Evolutionary conservation across 2,113 vertebrate species (phyloP).

Genomic region (Pipa parva): DNA sequence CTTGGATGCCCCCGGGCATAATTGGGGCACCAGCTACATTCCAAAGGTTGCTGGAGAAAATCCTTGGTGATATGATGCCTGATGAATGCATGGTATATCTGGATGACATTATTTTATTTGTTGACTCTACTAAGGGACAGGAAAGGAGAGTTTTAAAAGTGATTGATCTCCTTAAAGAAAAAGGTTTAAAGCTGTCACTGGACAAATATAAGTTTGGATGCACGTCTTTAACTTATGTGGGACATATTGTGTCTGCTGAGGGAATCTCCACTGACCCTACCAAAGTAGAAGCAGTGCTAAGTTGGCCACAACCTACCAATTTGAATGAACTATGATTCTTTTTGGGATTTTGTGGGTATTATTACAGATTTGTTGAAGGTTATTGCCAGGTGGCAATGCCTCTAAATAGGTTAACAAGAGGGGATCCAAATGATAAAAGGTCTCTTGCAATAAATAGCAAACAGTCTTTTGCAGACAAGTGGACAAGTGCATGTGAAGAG

Average conservation of each 20-base stretch:
- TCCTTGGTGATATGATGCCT: slow-evolving; percentile 26
- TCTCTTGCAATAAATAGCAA: no score
- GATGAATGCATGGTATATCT: neutral
- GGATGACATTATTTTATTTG: neutral
- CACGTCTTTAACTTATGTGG: neutral
- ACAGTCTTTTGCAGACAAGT: neutral
- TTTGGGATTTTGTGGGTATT: neutral
- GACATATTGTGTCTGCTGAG: neutral
- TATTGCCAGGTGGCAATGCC: no score
- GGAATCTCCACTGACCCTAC: neutral
- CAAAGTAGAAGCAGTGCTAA: neutral
- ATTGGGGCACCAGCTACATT: neutral
- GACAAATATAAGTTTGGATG: slow-evolving; percentile 8
- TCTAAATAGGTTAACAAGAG: neutral
- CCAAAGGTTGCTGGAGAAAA: neutral
- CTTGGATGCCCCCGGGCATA: neutral
- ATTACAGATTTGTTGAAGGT: neutral
- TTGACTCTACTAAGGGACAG: neutral
- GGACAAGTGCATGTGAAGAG: neutral
- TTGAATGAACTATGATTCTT: neutral
- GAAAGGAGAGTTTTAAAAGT: neutral
- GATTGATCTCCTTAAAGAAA: neutral
- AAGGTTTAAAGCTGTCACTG: neutral
- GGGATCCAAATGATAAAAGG: neutral
- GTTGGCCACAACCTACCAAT: neutral